Conservation (phyloP, 2,888 invertebrate species). For the Halictus quadricinctus region DNA sequence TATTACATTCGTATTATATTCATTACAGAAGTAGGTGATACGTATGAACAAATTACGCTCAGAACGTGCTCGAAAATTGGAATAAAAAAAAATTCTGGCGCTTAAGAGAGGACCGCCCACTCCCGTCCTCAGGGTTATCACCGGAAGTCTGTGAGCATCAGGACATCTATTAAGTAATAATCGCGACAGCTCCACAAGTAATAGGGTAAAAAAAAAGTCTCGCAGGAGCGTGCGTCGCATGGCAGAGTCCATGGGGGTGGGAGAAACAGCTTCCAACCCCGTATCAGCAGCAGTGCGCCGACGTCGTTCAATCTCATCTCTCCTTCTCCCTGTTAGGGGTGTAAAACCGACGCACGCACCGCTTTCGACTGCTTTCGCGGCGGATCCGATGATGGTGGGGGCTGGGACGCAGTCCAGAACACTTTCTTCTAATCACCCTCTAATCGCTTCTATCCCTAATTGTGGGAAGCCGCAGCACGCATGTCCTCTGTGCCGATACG, state of each 20-base stretch:
- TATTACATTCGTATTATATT: too few relatives aligned
- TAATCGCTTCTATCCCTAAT: slow-evolving; percentile 62
- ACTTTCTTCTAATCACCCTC: slow-evolving; percentile 70
- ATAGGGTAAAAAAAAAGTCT: slow-evolving; percentile 14
- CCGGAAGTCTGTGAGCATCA: slow-evolving; percentile 46
- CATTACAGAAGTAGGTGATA: too few relatives aligned
- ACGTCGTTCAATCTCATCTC: slow-evolving; percentile 32
- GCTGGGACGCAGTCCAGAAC: slow-evolving; percentile 73
- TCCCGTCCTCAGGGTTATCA: slow-evolving; percentile 27
- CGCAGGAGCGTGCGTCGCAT: slow-evolving; percentile 37
- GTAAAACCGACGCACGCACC: slow-evolving; percentile 44
- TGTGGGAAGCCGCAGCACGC: slow-evolving; percentile 63
- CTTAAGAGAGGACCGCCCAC: background rate
- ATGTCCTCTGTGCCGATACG: background rate
- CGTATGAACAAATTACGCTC: background rate
- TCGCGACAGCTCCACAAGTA: slow-evolving; percentile 52
- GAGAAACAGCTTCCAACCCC: slow-evolving; percentile 23
- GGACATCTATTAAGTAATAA: slow-evolving; percentile 70
- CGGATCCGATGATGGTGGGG: slow-evolving; percentile 16
- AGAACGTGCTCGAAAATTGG: background rate
- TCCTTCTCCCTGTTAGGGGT: slow-evolving; percentile 48
- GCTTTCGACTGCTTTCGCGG: slow-evolving; percentile 50
- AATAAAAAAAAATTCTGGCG: background rate
- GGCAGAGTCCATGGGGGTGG: slow-evolving; percentile 2
- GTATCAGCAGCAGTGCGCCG: slow-evolving; percentile 30